Evolutionary conservation across 1,140 invertebrate genomes (phyloP), one percentile per base, ranked within the genome.

Genomic region (Goniozus legneri): DNA sequence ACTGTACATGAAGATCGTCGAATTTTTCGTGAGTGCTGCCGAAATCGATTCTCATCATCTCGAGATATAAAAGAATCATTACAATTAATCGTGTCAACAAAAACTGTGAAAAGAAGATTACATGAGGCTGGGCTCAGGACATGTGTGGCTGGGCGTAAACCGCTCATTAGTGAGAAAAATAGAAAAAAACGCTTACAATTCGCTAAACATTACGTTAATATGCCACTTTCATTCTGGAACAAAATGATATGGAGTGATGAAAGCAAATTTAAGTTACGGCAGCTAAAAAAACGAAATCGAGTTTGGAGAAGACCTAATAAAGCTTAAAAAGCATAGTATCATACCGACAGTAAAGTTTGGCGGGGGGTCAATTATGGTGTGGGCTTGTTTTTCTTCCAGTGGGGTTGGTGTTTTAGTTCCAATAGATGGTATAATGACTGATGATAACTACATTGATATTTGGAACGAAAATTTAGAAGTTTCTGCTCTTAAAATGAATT

Each of bases 351-450:
- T 66, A 7, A 68, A 64, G 45, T 47, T 62, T 48, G 55, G 60
- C 8, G 59, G 56, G 16, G 57, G 48, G 10, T 63, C 37, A 1
- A 54, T 69, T 1, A 65, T 67, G 61, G 40, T 65, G 0, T 62
- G 53, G 54, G 72, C 62, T 0, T 73, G 50, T 56, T 72, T 77
- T 52, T 44, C 53, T 12, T 44, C 42, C 2, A 33, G 45, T 37
- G 52, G 64, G 31, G 38, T 60, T 7, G 66, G 63, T 6, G 54
- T 64, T 13, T 39, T 76, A 12, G 35, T 50, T 1, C 50, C 53
- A 51, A 56, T 73, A 15, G 35, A 65, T 15, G 58, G 60, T n/a
- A 72, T 49, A 7, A 54, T 73, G 44, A 45, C 57, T 8, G 43
- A 54, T 33, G 47, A 64, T 14, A 22, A 30, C 0, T 64, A 67